Percentiles rank a stretch among this genome's conserved stretches.
These are phyloP conservation scores for Dicerorhinus sumatrensis DNA, from an alignment of 2,113 vertebrate genomes.

Conservation along the genomic window DNA sequence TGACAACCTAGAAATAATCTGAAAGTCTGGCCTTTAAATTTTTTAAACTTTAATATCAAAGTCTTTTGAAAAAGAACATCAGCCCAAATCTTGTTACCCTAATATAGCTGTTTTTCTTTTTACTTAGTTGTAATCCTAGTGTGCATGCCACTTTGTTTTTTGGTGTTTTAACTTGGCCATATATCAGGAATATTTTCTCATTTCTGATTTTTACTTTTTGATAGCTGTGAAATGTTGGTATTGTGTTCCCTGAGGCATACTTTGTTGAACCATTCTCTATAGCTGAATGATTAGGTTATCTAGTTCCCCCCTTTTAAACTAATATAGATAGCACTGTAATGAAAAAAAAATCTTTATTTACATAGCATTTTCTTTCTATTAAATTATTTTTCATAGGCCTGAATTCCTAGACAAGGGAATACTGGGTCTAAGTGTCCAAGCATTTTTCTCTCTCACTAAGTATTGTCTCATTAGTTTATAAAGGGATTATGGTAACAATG, in stretches of 20 bases:
- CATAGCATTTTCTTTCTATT: conserved; percentile 25
- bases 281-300: not conserved
- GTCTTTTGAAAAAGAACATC: not conserved
- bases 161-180: not conserved
- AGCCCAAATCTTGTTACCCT: not conserved
- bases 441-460: not conserved
- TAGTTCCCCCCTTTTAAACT: not conserved
- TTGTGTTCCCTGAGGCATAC: not conserved
- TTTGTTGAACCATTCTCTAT: not conserved
- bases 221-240: not conserved
- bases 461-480: not conserved
- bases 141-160: not conserved
- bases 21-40: not conserved
- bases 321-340: not conserved
- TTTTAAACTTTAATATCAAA: not conserved
- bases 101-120: not conserved
- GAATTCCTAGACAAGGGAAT: conserved; percentile 1
- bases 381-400: conserved; percentile 39
- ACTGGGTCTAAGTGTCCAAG: not conserved
- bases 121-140: not conserved
- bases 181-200: not conserved
- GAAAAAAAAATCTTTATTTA: not conserved
- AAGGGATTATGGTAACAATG: not conserved
- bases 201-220: conserved; percentile 39
- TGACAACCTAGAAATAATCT: not conserved